Percentiles rank a stretch among this genome's conserved stretches.
Evolutionary conservation across 2,797 vertebrate genomes (phyloP).

Genomic region (Setipinna tenuifilis): DNA sequence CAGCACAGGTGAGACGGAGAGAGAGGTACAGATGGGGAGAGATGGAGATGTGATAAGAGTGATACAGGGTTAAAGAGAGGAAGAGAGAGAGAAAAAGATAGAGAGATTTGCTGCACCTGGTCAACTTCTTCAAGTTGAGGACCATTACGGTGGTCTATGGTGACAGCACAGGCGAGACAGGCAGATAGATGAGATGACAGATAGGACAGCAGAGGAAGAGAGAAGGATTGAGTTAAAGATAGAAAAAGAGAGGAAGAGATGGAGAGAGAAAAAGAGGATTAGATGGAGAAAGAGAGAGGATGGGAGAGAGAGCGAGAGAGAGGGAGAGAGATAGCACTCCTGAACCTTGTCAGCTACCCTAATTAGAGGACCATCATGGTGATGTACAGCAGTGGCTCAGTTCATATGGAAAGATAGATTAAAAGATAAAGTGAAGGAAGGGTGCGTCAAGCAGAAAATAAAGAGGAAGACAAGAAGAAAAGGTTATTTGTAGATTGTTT

Average conservation of each 20-base stretch:
- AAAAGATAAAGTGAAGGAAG: too few species aligned
- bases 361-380: too few species aligned
- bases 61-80: too few species aligned
- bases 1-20: constrained; percentile 87
- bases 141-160: constrained; percentile 97
- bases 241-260: background rate
- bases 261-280: background rate
- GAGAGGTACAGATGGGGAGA: background rate
- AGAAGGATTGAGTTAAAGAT: background rate
- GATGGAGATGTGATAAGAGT: constrained; percentile 58
- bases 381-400: too few species aligned
- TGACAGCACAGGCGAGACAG: constrained; percentile 91
- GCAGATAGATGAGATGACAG: background rate
- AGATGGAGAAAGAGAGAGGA: background rate
- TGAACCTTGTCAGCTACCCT: too few species aligned
- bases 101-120: constrained; percentile 82
- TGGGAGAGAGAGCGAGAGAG: background rate
- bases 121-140: constrained; percentile 99
- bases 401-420: too few species aligned
- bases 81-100: background rate
- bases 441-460: too few species aligned
- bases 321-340: background rate
- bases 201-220: background rate
- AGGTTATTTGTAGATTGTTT: too few species aligned
- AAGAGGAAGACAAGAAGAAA: too few species aligned